Base-by-base conservation (phyloP, 2,113 vertebrate genomes). In the Takifugu bimaculatus region DNA sequence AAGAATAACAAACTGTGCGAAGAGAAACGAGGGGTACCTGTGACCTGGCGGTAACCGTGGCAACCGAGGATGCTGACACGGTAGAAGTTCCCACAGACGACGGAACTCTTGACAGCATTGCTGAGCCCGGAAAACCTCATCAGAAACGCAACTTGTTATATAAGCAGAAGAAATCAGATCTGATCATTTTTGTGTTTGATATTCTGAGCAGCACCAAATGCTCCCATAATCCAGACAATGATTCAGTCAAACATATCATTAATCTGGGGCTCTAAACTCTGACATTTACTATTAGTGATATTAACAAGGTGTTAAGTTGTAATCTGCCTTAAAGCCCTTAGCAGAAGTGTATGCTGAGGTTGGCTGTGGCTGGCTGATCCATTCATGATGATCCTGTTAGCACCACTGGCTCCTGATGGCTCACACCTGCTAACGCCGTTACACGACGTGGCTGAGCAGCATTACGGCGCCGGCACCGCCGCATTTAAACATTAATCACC, bases 1-100 rank as follows among this genome's bases (percentile, higher is more conserved):
- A 91, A 91, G 90, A 92, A 91, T 91, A 92, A 92, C 89, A 87
- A 89, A 89, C 78, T 75, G 77, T 62, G 76, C 78, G 82, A 72
- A 82, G 80, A 84, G 54, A 59, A 54, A 65, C 4, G 0, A 72
- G 65, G 72, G 76, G 61, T 55, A 69, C 28, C 47, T 42, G 70
- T 81, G 79, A 68, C 54, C 42, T 1, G n/a, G 52, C 50, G 62
- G 62, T 53, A 45, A 14, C 12, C 20, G 12, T 14, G 47, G 45
- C 49, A 1, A 35, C 27, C 53, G 57, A 32, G 53, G 47, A 59
- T 10, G 42, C 27, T 5, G 55, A 29, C 13, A 27, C 9, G 6
- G 27, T 5, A 7, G 10, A 54, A n/a, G 27, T 50, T 26, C 6
- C n/a, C 9, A 39, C 35, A 11, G 35, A 39, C 11, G 7, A 3